Evolutionary conservation across 2,113 vertebrate species (phyloP).

Genomic region (Dipodomys ordii): DNA sequence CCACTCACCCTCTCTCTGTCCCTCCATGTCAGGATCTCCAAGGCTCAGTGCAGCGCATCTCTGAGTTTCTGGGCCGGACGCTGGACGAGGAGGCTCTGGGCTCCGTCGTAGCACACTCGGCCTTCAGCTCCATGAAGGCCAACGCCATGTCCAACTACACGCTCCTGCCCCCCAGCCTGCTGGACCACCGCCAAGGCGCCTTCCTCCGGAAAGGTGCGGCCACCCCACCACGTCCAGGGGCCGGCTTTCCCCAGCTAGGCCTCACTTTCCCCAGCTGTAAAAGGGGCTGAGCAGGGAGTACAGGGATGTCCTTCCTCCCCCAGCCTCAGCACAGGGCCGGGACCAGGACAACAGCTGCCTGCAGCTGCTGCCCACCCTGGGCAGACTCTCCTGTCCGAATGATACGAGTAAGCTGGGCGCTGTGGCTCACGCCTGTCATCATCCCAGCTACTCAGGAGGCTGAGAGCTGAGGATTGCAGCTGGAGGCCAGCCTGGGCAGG

Average conservation of each 20-base stretch:
- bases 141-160: slow-evolving; percentile 79
- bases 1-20: not conserved
- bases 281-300: accelerated
- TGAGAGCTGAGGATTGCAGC: not conserved
- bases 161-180: slow-evolving; percentile 69
- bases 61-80: slow-evolving; percentile 66
- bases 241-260: not conserved
- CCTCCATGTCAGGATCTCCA: slow-evolving; percentile 61
- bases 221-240: no score
- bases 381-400: no score
- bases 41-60: not conserved
- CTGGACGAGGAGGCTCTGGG: slow-evolving; percentile 56
- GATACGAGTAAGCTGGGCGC: no score
- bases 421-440: no score
- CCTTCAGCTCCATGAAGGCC: slow-evolving; percentile 72
- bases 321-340: no score
- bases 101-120: slow-evolving; percentile 42
- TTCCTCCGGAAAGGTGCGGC: slow-evolving; percentile 79
- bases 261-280: not conserved
- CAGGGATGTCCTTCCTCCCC: not conserved
- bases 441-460: not conserved
- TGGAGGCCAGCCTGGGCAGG: not conserved
- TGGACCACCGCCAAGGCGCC: slow-evolving; percentile 72
- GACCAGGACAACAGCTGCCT: no score
- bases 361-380: no score